Evolutionary conservation across 35 echinoderm and acorn worm species (phyloP).

Genomic region (Antedon bifida): DNA sequence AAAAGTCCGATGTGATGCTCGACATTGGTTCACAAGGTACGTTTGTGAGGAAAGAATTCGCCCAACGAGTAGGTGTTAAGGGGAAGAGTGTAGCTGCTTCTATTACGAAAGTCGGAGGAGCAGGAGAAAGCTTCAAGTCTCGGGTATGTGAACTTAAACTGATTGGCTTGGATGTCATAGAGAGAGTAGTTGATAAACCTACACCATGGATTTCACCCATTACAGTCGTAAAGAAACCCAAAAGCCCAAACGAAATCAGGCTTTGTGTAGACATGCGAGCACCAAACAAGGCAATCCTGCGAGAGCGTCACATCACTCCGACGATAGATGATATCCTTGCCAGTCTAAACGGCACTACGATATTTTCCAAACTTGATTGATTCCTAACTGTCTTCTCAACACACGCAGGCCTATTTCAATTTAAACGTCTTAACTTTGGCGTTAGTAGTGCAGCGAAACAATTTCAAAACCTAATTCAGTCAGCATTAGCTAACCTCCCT

Average conservation of each 20-base stretch:
- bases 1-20: background rate
- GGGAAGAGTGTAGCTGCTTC: slow-evolving; percentile 12
- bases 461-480: slow-evolving; percentile 61
- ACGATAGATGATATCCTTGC: slow-evolving; percentile 65
- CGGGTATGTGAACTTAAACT: background rate
- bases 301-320: slow-evolving; percentile 51
- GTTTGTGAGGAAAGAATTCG: slow-evolving; percentile 6
- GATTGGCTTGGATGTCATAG: slow-evolving; percentile 13
- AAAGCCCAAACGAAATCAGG: slow-evolving; percentile 31
- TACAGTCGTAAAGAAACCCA: slow-evolving; percentile 45
- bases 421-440: slow-evolving; percentile 52
- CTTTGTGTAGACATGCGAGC: slow-evolving; percentile 56
- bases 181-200: slow-evolving; percentile 34
- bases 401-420: slow-evolving; percentile 44
- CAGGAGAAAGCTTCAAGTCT: slow-evolving; percentile 6
- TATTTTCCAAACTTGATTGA: slow-evolving; percentile 47
- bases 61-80: background rate
- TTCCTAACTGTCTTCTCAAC: slow-evolving; percentile 65
- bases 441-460: slow-evolving; percentile 51
- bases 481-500: slow-evolving; percentile 24
- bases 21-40: slow-evolving; percentile 21
- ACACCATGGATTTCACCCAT: slow-evolving; percentile 84
- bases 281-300: slow-evolving; percentile 33
- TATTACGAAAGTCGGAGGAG: slow-evolving; percentile 8
- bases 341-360: slow-evolving; percentile 26